Conservation (phyloP, 2,797 vertebrate species). For the Phrynocephalus forsythii region DNA sequence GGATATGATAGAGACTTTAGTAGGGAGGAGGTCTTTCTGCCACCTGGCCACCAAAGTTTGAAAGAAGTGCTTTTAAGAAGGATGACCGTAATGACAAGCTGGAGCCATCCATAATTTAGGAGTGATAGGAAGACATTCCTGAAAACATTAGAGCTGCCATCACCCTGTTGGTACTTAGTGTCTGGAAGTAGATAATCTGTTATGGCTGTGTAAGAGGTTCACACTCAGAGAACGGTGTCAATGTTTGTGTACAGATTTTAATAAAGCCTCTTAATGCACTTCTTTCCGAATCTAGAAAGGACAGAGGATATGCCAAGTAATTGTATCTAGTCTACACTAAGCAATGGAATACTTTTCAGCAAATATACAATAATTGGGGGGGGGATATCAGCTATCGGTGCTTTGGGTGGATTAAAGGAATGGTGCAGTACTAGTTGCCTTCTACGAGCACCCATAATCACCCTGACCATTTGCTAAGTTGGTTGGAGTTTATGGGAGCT, state of each 20-base stretch:
- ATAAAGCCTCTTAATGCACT: neutral
- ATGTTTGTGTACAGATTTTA: neutral
- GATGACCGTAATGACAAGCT: neutral
- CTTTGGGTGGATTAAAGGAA: no score
- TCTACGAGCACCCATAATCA: no score
- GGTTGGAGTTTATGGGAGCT: no score
- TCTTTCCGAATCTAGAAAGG: neutral
- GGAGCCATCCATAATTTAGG: neutral
- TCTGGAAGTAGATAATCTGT: neutral
- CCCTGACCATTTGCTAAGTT: no score
- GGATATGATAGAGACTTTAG: neutral
- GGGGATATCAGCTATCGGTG: no score
- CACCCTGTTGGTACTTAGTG: no score
- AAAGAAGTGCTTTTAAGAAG: neutral
- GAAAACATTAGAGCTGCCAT: neutral
- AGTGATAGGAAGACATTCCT: neutral
- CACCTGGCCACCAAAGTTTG: neutral
- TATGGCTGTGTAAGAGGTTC: neutral
- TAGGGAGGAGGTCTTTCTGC: neutral
- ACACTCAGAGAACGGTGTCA: neutral
- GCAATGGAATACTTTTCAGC: no score
- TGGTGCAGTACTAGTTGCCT: no score
- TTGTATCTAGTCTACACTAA: neutral
- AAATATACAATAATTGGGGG: no score
- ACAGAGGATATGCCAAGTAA: neutral